Conservation (phyloP, 2,888 invertebrate species). For the Cheilosia impressa region DNA sequence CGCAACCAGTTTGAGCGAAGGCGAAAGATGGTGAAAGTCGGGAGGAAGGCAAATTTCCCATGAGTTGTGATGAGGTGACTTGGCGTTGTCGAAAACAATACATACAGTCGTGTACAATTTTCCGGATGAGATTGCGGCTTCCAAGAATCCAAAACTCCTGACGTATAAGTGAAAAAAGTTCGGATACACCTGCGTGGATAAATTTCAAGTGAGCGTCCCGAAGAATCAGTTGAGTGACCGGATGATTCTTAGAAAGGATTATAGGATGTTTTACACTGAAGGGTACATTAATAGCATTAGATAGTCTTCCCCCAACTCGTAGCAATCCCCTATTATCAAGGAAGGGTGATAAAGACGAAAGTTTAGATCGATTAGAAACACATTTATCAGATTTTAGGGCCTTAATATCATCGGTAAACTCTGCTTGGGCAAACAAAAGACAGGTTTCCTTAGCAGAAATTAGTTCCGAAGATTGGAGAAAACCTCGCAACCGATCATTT, state of each 20-base stretch:
- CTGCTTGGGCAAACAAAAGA: neutral
- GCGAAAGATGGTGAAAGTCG: conserved; percentile 12
- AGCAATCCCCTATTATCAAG: too few species aligned
- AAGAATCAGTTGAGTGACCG: neutral
- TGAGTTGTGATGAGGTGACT: conserved; percentile 18
- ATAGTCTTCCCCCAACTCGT: too few species aligned
- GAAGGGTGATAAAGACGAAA: too few species aligned
- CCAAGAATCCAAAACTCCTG: conserved; percentile 41
- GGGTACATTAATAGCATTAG: neutral
- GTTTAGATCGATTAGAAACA: too few species aligned
- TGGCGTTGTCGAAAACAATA: conserved; percentile 3
- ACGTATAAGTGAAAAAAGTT: conserved; percentile 29
- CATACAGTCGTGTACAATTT: conserved; percentile 21
- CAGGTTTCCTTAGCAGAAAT: conserved; percentile 4
- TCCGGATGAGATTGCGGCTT: conserved; percentile 5
- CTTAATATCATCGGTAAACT: conserved; percentile 6
- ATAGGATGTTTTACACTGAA: conserved; percentile 8
- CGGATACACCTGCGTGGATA: conserved; percentile 23
- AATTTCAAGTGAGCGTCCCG: conserved; percentile 1
- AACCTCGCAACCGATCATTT: too few species aligned
- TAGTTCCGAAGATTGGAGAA: neutral
- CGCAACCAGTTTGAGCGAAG: conserved; percentile 14
- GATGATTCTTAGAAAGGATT: neutral
- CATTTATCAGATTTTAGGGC: too few species aligned
- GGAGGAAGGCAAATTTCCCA: conserved; percentile 17